Evolutionary conservation across 2,888 invertebrate species (phyloP).

Genomic region (Liposcelis brunnea): DNA sequence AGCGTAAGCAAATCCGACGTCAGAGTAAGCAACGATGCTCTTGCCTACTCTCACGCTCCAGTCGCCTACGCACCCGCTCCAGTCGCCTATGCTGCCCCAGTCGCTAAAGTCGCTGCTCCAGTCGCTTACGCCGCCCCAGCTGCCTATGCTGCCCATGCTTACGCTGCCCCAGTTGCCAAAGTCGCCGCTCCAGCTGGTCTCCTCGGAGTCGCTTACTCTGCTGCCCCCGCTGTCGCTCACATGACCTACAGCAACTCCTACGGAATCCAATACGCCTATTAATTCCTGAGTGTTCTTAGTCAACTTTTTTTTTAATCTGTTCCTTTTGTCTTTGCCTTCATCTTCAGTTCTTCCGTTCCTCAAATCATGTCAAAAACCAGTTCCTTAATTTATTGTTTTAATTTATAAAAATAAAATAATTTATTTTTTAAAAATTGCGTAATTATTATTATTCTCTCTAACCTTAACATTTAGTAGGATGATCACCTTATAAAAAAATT

Average conservation of each 20-base stretch:
- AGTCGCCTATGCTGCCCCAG: constrained; percentile 13
- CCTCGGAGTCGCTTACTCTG: constrained; percentile 16
- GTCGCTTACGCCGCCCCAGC: constrained; percentile 13
- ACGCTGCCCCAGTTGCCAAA: constrained; percentile 19
- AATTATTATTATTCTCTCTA: too few relatives aligned
- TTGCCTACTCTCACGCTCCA: constrained; percentile 17
- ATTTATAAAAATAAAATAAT: too few relatives aligned
- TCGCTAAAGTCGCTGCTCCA: constrained; percentile 13
- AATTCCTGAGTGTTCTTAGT: too few relatives aligned
- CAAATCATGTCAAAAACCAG: too few relatives aligned
- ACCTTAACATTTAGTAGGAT: too few relatives aligned
- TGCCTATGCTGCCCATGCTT: constrained; percentile 14
- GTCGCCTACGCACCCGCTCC: constrained; percentile 14
- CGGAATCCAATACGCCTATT: background rate
- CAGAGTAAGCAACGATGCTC: constrained; percentile 17
- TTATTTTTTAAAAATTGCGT: too few relatives aligned
- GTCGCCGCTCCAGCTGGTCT: constrained; percentile 13
- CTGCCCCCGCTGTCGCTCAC: constrained; percentile 9
- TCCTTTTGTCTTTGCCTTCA: too few relatives aligned
- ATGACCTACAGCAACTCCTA: background rate
- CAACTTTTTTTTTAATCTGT: too few relatives aligned
- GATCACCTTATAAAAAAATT: too few relatives aligned
- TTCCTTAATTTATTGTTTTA: too few relatives aligned
- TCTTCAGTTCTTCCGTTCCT: too few relatives aligned
- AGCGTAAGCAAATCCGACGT: constrained; percentile 18